Percentiles rank a stretch among this genome's conserved stretches.
Conservation (phyloP, 2,113 vertebrate genomes). For the Gymnogyps californianus region DNA sequence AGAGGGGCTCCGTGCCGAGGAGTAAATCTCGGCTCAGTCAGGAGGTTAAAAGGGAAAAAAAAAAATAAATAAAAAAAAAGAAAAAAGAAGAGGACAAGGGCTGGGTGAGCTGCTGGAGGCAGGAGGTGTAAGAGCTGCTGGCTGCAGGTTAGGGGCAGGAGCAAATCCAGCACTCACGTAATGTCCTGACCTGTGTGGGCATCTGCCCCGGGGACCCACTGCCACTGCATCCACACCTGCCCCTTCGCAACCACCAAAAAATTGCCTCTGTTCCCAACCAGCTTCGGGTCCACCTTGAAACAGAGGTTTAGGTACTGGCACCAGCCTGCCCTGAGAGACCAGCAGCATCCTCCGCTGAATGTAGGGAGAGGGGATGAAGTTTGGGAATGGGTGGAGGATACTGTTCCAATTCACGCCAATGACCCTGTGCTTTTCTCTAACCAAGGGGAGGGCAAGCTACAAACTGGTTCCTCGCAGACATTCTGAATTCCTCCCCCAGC, state of each 20-base stretch:
- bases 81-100: background rate
- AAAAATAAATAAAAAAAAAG: background rate
- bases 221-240: accelerated
- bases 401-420: accelerated
- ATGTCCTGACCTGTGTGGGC: background rate
- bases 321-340: background rate
- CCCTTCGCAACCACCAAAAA: background rate
- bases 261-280: background rate
- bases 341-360: background rate
- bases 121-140: background rate
- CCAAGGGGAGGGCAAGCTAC: background rate
- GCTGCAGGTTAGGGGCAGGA: background rate
- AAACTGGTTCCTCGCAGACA: accelerated
- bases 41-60: background rate
- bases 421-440: background rate
- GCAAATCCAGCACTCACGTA: accelerated
- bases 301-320: background rate
- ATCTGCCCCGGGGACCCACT: accelerated
- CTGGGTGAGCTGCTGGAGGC: background rate
- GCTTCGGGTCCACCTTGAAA: background rate
- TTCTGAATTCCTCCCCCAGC: accelerated
- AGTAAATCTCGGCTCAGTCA: background rate
- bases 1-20: background rate
- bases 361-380: background rate
- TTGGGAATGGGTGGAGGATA: background rate